Percentiles rank a stretch among this genome's conserved stretches.
These are phyloP conservation scores for Hexactinellida sp. DNA, from an alignment of 37 sponge, comb jelly and placozoan genomes.

Conservation along the genomic window DNA sequence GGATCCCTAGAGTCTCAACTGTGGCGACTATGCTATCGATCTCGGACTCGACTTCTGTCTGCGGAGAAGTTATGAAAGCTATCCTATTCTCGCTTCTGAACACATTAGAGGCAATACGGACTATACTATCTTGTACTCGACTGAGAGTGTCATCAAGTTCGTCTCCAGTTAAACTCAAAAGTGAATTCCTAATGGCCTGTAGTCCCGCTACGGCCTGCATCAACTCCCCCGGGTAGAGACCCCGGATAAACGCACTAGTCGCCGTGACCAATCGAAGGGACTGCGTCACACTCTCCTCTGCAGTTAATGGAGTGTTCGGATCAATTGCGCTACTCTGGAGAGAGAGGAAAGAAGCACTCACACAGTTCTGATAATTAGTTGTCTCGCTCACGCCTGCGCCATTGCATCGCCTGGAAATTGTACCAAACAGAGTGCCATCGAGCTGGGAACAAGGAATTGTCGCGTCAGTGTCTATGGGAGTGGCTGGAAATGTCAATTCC, in stretches of 20 bases:
- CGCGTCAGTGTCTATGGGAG: background rate
- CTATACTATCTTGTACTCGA: slow-evolving; percentile 9
- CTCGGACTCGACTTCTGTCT: background rate
- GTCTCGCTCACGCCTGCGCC: background rate
- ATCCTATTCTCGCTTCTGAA: background rate
- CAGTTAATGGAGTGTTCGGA: background rate
- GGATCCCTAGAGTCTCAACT: background rate
- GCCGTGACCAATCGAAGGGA: background rate
- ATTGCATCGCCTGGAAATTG: background rate
- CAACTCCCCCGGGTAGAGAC: background rate
- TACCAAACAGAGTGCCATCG: background rate
- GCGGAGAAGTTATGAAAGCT: background rate
- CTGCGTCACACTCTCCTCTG: background rate
- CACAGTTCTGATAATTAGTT: background rate
- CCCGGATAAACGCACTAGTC: background rate
- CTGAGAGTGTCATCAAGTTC: background rate
- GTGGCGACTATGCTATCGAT: background rate
- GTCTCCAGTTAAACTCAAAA: background rate
- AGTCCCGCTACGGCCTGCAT: background rate
- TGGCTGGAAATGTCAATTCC: background rate
- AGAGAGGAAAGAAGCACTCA: background rate
- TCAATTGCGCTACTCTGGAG: background rate
- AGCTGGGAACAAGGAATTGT: background rate
- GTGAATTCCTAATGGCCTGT: background rate
- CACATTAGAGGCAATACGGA: background rate